Base-by-base conservation (phyloP, 1,140 invertebrate species). In the Neuroterus valhalla region DNA sequence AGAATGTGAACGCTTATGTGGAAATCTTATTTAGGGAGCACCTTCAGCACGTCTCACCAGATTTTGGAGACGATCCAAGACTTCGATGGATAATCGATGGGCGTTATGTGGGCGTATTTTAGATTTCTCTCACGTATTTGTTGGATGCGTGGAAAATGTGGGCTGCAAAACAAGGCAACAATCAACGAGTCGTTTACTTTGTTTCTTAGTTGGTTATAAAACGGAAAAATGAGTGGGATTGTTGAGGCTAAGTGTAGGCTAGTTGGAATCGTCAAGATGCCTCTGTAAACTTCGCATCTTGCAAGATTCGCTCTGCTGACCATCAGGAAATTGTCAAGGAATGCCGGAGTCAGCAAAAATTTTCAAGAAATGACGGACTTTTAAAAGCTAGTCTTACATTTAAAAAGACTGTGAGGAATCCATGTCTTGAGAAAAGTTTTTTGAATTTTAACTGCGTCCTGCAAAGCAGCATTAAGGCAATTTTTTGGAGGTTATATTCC, bases 221-320 rank as follows among this genome's bases (percentile, higher is more conserved):
- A 31, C 31, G 23, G 3, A 26, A 62, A 62, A 62, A 62, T 62
- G 14, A 55, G 10, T 26, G 52, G 52, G 2, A 62, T 38, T 62
- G 50, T 52, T 52, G 23, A 5, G 3, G 52, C 15, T n/a, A 31
- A 62, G 2, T 5, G 31, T 14, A 15, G 23, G 26, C 52, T 15
- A 15, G 11, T 55, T 23, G 11, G 12, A 10, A 62, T 62, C 23
- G 31, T 62, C n/a, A 62, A 62, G 23, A 62, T 62, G 11, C 52
- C 52, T 62, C 52, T 62, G 26, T 62, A 38, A 31, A 15, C 52
- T 2, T 23, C 2, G 11, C 31, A 12, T 62, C 52, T 38, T 38
- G 23, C 31, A n/a, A 62, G 23, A 62, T 62, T 38, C 52, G 52
- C 52, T 62, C 52, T 62, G 23, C 52, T 26, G n/a, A 62, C 31